Base-by-base conservation (phyloP, 2,797 vertebrate species). In the Pogonophryne albipinna region DNA sequence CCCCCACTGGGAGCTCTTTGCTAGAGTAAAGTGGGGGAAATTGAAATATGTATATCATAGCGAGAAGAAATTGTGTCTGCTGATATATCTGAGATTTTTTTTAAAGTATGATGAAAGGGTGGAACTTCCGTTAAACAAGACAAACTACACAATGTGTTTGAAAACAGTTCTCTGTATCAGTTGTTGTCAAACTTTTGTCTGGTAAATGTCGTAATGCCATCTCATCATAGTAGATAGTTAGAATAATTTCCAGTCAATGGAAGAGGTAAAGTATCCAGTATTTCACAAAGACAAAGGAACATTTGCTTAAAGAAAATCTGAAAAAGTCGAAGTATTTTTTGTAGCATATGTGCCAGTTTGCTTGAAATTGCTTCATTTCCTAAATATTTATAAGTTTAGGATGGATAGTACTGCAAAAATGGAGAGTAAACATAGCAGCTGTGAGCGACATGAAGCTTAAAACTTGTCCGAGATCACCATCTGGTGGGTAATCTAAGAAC, bases 401-500 rank as follows among this genome's bases (percentile, higher is more conserved):
- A 17, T 38, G 17, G 2, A 4, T 0, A 4, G 7, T 31, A 20
- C 19, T 17, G 27, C 59, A 4, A 50, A 34, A 2, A 68, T 17
- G 19, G 45, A 62, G 12, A n/a, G 31, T 14, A 9, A 41, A 20
- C 31, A 20, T 2, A 3, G 27, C 19, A 23, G 19, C 53, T 56
- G 31, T 55, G 71, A 73, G 49, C 13, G 0, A 0, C 27, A 3
- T 41, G 23, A 57, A 46, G 49, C 17, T 62, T 0, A 66, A 57
- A 52, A 19, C 42, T 23, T 51, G 78, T 74, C 7, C 0, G 27
- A 82, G 8, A 74, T 61, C 55, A 10, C 4, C 87, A 78, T 58
- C 87, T 89, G 71, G 60, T 87, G 89, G 83, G 10, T 0, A 0
- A 27, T 8, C 0, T 0, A 4, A 45, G 71, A 76, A 74, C 14